Percentiles rank a stretch among this genome's conserved stretches.
phyloP scores from a whole-genome alignment of 1,140 invertebrate species.

The Neotoxoptera formosana region DNA sequence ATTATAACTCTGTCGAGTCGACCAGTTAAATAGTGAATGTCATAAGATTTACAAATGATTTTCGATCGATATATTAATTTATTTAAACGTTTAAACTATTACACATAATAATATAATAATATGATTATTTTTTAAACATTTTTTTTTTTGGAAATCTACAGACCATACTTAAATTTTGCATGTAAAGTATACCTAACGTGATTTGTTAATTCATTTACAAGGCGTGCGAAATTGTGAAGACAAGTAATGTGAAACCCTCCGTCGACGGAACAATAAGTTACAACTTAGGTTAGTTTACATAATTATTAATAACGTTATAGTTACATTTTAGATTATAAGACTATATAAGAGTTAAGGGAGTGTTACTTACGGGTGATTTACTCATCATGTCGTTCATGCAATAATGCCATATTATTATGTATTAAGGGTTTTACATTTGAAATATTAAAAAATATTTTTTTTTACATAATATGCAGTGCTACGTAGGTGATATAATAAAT shows the following conservation, averaged over 20 bases:
- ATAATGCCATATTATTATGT: background rate
- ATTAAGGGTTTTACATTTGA: too few relatives aligned
- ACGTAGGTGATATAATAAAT: too few relatives aligned
- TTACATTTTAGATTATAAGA: background rate
- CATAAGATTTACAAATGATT: background rate
- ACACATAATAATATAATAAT: too few relatives aligned
- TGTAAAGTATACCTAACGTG: background rate
- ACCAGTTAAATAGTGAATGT: background rate
- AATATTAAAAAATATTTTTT: too few relatives aligned
- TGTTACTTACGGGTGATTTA: background rate
- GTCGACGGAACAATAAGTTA: background rate
- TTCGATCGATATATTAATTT: background rate
- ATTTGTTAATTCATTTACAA: background rate
- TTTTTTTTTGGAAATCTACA: background rate
- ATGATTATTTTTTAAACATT: background rate
- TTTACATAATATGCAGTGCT: too few relatives aligned
- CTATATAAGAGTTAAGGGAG: background rate
- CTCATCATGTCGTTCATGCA: background rate
- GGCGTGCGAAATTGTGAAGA: background rate
- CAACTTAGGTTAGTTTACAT: background rate
- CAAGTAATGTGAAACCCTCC: background rate
- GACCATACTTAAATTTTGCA: background rate
- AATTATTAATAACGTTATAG: background rate
- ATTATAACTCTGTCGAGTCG: background rate
- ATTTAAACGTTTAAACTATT: background rate